Base-by-base conservation (phyloP, 2,888 invertebrate genomes). In the Pseudococcus viburni region DNA sequence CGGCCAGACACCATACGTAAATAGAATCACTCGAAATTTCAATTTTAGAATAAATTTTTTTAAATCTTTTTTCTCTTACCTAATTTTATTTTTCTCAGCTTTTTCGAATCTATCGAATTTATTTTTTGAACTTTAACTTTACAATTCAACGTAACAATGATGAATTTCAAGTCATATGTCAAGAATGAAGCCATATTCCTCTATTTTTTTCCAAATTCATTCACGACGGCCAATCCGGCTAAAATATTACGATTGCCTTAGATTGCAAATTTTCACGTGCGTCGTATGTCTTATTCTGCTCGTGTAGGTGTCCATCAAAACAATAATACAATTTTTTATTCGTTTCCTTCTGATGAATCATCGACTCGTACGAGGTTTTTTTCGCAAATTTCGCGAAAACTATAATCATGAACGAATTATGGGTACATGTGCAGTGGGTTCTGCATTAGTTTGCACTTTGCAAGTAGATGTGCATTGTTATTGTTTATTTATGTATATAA, bases 271-370 rank as follows among this genome's bases (percentile, higher is more conserved):
- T 55, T 55, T 55, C 55, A 55, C 55, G 55, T 55, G 55, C 55
- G 15, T 55, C 55, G 55, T n/a, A n/a, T 55, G 55, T 55, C 55
- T n/a, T 55, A 4, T 55, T 55, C 55, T 55, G n/a, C 17, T 55
- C n/a, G 55, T 55, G 55, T 55, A 55, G 55, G 55, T n/a, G 55
- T 55, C n/a, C 51, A 51, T 51, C 55, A 55, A 55, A 55, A 55
- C 55, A 55, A 55, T 55, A 17, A 55, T 55, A 55, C 12, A n/a
- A 55, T n/a, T 51, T 51, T 51, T 51, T 5, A 55, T 55, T 55
- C 17, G n/a, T 55, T 55, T 55, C 15, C 15, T 55, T n/a, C 55
- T 55, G 55, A n/a, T 55, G 55, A 55, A 55, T 55, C 55, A 55
- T 55, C 55, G n/a, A 12, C 15, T 9, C 15, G 12, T 12, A 51